Evolutionary conservation across 2,797 vertebrate species (phyloP), one percentile per base, ranked within the genome.

Genomic region (Hipposideros larvatus): DNA sequence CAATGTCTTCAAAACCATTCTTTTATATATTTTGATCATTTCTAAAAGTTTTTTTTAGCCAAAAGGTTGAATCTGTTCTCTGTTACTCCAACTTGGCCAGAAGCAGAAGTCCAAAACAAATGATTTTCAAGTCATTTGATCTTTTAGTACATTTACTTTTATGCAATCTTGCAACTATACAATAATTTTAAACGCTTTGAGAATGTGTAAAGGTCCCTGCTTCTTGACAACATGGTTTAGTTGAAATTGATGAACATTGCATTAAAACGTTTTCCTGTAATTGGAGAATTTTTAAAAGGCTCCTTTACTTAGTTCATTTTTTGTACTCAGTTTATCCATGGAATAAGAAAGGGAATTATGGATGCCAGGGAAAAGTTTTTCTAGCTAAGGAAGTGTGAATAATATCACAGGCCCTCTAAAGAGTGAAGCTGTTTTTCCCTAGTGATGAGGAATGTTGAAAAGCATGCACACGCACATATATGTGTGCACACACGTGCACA

Each of bases 191-290:
- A 51, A 71, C 71, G 22, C 11, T 48, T 61, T 26, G 19, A 79
- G 41, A 70, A 28, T 77, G 21, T 80, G 9, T 66, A 59, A 73
- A 82, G 18, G 5, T 53, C 6, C 53, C 41, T 18, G 84, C 8
- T 85, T 90, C n/a, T 80, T 95, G 11, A 75, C 37, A 51, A 2
- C 75, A 11, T 79, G 70, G 28, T 77, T 61, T 78, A 73, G 7
- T 84, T 96, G 21, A 61, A 90, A 77, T 61, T 77, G 21, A 22
- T 92, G 11, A 95, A 80, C 15, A 84, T 70, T 83, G 95, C 87
- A 74, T 59, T 34, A 84, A 75, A 90, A 66, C 5, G 43, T 55
- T 73, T 70, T 0, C n/a, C 22, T 7, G 71, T 74, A 87, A 43
- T 53, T 87, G 46, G 43, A 77, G 19, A 66, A 48, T 57, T 57